phyloP scores from a whole-genome alignment of 2,113 vertebrate species.

The Smithornis capensis region DNA sequence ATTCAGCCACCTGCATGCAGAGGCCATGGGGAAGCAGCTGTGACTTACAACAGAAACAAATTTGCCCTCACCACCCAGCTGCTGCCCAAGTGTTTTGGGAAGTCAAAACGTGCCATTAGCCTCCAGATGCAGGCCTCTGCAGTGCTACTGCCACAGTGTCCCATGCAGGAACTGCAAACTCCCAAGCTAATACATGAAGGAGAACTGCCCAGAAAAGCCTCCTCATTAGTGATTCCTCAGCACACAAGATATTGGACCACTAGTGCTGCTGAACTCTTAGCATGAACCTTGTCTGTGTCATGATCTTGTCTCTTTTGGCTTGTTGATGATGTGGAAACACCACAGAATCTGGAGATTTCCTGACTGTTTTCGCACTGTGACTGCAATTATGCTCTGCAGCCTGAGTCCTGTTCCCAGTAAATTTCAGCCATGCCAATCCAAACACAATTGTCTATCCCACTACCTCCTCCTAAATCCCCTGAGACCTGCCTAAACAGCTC shows the following conservation, averaged over 20 bases:
- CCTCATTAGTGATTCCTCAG: neutral
- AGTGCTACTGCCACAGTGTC: neutral
- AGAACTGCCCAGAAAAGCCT: neutral
- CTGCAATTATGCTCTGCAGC: neutral
- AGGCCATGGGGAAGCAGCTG: neutral
- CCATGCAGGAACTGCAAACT: neutral
- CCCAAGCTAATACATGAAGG: neutral
- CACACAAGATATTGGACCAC: neutral
- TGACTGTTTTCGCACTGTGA: neutral
- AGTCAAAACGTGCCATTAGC: neutral
- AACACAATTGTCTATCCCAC: neutral
- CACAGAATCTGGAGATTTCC: neutral
- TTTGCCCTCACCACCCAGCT: neutral
- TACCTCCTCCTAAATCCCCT: neutral
- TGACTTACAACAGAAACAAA: neutral
- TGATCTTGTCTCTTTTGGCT: neutral
- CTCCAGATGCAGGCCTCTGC: neutral
- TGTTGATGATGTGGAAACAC: neutral
- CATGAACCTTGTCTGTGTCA: neutral
- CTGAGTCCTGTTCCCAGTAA: neutral
- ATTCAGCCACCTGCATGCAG: neutral
- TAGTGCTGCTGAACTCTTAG: neutral
- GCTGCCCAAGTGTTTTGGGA: neutral
- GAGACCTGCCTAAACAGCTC: neutral
- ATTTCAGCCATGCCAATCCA: neutral